A percentile compares a stretch with the other conserved stretches of the same genome.
Conservation (phyloP, 2,113 vertebrate species). For the Salminus brasiliensis region DNA sequence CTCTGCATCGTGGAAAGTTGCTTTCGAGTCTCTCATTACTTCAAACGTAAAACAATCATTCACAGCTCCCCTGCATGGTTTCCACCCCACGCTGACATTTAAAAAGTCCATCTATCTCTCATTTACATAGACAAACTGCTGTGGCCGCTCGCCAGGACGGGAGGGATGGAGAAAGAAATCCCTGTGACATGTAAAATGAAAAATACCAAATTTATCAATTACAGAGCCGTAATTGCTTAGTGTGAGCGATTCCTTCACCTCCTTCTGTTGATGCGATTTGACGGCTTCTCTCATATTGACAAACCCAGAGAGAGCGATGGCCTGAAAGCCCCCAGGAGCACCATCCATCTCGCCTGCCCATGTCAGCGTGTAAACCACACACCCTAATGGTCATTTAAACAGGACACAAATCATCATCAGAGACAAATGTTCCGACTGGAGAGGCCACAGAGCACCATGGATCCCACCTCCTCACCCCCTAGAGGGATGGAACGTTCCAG, state of each 20-base stretch:
- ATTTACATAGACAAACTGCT: slow-evolving; percentile 47
- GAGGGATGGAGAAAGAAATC: slow-evolving; percentile 42
- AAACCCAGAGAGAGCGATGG: slow-evolving; percentile 56
- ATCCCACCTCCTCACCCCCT: background rate
- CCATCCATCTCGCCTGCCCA: slow-evolving; percentile 58
- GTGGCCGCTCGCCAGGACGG: slow-evolving; percentile 13
- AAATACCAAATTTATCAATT: slow-evolving; percentile 63
- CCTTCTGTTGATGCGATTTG: slow-evolving; percentile 65
- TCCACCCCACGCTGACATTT: slow-evolving; percentile 19
- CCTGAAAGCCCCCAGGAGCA: slow-evolving; percentile 50
- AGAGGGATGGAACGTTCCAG: background rate
- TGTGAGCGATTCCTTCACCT: slow-evolving; percentile 55
- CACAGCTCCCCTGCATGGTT: background rate
- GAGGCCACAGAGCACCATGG: background rate
- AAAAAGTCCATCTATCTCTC: slow-evolving; percentile 49
- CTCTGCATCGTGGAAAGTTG: background rate
- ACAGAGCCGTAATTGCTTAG: slow-evolving; percentile 57
- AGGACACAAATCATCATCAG: slow-evolving; percentile 44
- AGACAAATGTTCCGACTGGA: slow-evolving; percentile 27
- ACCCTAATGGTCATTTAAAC: slow-evolving; percentile 50
- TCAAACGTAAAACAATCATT: slow-evolving; percentile 24
- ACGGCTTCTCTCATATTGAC: slow-evolving; percentile 65
- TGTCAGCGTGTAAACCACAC: slow-evolving; percentile 46
- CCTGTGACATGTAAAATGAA: slow-evolving; percentile 56
- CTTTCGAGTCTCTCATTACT: background rate